phyloP scores from a whole-genome alignment of 2,888 invertebrate genomes.

The Osedax frankpressi region DNA sequence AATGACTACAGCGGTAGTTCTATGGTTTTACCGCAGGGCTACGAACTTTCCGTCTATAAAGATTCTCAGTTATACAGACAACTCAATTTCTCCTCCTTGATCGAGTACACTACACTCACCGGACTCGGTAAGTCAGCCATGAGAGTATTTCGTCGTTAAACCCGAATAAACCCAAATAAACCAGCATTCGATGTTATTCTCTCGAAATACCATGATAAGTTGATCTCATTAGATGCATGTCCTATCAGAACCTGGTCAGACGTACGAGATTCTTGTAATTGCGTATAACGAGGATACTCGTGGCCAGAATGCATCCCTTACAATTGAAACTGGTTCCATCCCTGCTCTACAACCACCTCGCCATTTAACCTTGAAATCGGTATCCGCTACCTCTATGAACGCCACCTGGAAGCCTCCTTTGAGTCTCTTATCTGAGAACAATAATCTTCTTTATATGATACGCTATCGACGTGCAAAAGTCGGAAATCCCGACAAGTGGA shows the following conservation, averaged over 20 bases:
- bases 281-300: not conserved
- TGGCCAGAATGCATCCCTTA: not conserved
- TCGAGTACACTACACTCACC: not conserved
- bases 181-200: too few relatives aligned
- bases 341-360: not conserved
- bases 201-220: too few relatives aligned
- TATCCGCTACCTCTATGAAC: not conserved
- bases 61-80: not conserved
- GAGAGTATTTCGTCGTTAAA: too few relatives aligned
- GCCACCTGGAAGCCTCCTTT: not conserved
- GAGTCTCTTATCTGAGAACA: too few relatives aligned
- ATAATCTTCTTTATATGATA: not conserved
- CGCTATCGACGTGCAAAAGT: not conserved
- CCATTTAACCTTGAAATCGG: not conserved
- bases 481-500: not conserved
- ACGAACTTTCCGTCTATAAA: not conserved
- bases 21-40: not conserved
- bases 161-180: too few relatives aligned
- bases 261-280: not conserved
- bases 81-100: not conserved
- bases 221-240: too few relatives aligned
- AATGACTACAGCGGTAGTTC: not conserved
- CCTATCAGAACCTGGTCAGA: not conserved
- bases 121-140: not conserved
- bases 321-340: not conserved